A percentile compares a stretch with the other conserved stretches of the same genome.
Conservation (phyloP, 1,140 invertebrate genomes). For the Heliothis subflexa region DNA sequence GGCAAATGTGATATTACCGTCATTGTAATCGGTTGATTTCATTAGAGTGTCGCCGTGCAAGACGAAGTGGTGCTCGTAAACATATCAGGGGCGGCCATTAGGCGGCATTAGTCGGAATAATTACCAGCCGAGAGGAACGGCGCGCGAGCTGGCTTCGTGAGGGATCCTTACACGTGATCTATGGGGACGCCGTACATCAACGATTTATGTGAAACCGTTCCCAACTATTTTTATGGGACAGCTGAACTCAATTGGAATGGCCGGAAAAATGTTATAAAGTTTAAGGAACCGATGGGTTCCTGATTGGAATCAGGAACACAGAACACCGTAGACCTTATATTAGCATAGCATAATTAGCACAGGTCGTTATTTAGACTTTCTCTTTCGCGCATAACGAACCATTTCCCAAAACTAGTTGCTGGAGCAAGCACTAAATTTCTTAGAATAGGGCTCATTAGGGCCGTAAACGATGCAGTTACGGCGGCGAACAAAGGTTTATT, state of each 20-base stretch:
- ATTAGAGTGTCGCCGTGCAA: constrained; percentile 52
- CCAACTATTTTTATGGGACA: constrained; percentile 38
- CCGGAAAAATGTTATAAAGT: not conserved
- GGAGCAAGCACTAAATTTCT: constrained; percentile 23
- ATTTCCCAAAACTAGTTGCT: constrained; percentile 38
- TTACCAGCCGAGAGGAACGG: constrained; percentile 53
- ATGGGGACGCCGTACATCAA: constrained; percentile 24
- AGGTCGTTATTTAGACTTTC: constrained; percentile 38
- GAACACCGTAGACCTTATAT: constrained; percentile 17
- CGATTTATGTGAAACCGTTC: constrained; percentile 25
- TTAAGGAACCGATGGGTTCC: constrained; percentile 3
- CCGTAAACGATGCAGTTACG: constrained; percentile 41
- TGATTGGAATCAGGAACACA: constrained; percentile 24
- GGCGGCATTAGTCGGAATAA: constrained; percentile 66
- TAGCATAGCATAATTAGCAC: constrained; percentile 36
- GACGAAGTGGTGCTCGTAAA: constrained; percentile 63
- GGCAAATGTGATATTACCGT: constrained; percentile 38
- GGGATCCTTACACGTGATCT: constrained; percentile 29
- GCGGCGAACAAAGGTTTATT: constrained; percentile 53
- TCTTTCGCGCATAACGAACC: constrained; percentile 30
- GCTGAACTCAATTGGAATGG: constrained; percentile 12
- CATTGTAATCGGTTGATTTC: constrained; percentile 66
- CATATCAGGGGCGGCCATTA: constrained; percentile 60
- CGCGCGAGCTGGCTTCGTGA: constrained; percentile 7
- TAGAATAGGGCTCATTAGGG: constrained; percentile 34